phyloP scores from a whole-genome alignment of 2,888 invertebrate genomes.

The Cryptophagus acutangulus region DNA sequence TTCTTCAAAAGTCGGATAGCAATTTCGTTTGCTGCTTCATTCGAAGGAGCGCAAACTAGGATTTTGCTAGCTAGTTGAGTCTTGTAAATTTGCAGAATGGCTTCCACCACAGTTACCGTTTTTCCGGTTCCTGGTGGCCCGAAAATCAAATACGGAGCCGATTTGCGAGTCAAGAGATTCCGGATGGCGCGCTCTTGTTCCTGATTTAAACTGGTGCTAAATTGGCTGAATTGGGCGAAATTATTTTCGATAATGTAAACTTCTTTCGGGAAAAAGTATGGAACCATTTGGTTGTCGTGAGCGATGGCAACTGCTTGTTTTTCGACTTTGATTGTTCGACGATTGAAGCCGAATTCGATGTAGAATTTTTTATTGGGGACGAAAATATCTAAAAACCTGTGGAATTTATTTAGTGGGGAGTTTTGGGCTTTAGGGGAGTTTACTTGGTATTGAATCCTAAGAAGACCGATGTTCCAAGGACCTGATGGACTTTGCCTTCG shows the following conservation, averaged over 20 bases:
- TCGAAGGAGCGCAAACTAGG: conserved; percentile 62
- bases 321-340: conserved; percentile 33
- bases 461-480: conserved; percentile 29
- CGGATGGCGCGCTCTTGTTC: conserved; percentile 51
- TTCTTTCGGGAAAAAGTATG: conserved; percentile 32
- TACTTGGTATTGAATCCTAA: conserved; percentile 34
- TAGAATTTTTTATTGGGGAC: conserved; percentile 26
- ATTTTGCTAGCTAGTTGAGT: conserved; percentile 42
- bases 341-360: conserved; percentile 37
- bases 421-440: too few relatives aligned
- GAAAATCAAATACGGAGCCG: conserved; percentile 55
- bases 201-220: conserved; percentile 37
- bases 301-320: conserved; percentile 37
- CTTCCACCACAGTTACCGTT: conserved; percentile 67
- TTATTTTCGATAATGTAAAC: too few relatives aligned
- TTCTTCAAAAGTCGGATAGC: conserved; percentile 46
- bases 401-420: conserved; percentile 7
- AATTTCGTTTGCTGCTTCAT: conserved; percentile 65
- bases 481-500: conserved; percentile 33
- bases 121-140: conserved; percentile 65
- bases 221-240: too few relatives aligned
- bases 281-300: conserved; percentile 24
- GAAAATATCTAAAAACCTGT: conserved; percentile 16
- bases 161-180: conserved; percentile 49
- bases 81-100: conserved; percentile 57